Percentiles rank a stretch among this genome's conserved stretches.
Evolutionary conservation across 1,140 invertebrate genomes (phyloP).

Genomic region (Triops longicaudatus): DNA sequence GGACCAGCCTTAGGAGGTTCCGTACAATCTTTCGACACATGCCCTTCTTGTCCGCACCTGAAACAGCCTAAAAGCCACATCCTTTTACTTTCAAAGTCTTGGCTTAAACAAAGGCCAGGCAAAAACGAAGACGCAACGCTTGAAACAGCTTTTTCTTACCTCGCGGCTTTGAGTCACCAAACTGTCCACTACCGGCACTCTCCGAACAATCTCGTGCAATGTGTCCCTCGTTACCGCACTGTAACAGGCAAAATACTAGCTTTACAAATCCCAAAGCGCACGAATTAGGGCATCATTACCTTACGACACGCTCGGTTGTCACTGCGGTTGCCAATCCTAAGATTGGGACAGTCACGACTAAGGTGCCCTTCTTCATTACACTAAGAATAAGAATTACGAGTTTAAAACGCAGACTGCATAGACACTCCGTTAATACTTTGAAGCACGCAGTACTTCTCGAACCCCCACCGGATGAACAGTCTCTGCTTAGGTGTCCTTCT

Average conservation of each 20-base stretch:
- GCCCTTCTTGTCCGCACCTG: slow-evolving; percentile 35
- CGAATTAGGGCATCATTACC: not conserved
- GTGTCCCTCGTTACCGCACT: slow-evolving; percentile 23
- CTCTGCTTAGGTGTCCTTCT: slow-evolving; percentile 16
- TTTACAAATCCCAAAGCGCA: slow-evolving; percentile 7
- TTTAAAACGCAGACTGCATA: not conserved
- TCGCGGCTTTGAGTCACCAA: slow-evolving; percentile 14
- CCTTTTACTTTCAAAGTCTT: slow-evolving; percentile 25
- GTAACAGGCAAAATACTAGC: not conserved
- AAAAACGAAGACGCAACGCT: not conserved
- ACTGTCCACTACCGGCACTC: slow-evolving; percentile 22
- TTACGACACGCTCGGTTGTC: slow-evolving; percentile 17
- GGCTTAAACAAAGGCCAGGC: not conserved
- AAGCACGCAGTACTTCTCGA: not conserved
- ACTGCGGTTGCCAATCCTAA: not conserved
- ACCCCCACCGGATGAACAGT: slow-evolving; percentile 25
- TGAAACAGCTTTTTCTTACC: not conserved
- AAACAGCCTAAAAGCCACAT: slow-evolving; percentile 36
- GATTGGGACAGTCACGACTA: slow-evolving; percentile 31
- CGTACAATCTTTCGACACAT: slow-evolving; percentile 33
- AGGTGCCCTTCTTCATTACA: slow-evolving; percentile 35
- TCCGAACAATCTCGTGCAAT: slow-evolving; percentile 18
- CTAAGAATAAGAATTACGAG: slow-evolving; percentile 36
- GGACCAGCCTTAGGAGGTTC: slow-evolving; percentile 29
- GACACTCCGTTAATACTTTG: not conserved